Base-by-base conservation (phyloP, 2,888 invertebrate genomes). In the Eledona agricola region DNA sequence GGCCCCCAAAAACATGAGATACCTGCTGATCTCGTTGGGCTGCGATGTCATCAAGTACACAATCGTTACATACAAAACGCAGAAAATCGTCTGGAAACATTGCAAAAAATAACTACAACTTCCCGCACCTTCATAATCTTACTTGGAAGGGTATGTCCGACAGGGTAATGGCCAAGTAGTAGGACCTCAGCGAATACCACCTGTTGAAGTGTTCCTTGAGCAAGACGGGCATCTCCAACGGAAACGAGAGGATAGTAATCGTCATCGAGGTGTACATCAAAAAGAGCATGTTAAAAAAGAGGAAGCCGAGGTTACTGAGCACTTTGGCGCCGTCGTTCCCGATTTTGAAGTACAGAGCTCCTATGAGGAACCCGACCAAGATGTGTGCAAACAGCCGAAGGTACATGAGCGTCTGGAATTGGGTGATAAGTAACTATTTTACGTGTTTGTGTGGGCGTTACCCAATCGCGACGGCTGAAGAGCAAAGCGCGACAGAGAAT, bases 261-360 rank as follows among this genome's bases (percentile, higher is more conserved):
- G 97, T 98, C 90, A 98, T 94, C n/a, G 97, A 95, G 0, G 96
- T 96, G 81, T 97, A 98, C 94, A 97, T 97, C 60, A 97, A 86
- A 83, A 98, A 98, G 72, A 98, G 82, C 90, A 97, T 93, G 76
- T 96, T 96, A 84, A 98, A 97, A 84, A 98, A 97, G 13, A 97
- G 81, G 80, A 95, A 96, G 57, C 96, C 96, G 63, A 96, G 86
- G 77, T 98, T 98, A 73, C 95, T 96, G 57, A 96, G 86, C 53
- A 96, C 95, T 78, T 96, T 96, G 64, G 91, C 89, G 64, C 95
- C 96, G 77, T 97, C 96, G 73, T 97, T 90, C 55, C 96, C 96
- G 71, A 94, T 96, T 73, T 94, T 91, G 76, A 93, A 94, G 79
- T 97, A 97, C 57, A 97, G 83, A 42, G 95, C 89, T 55, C 96